These are phyloP conservation scores for Cerastoderma edule DNA, from an alignment of 2,888 invertebrate genomes.

Conservation along the genomic window DNA sequence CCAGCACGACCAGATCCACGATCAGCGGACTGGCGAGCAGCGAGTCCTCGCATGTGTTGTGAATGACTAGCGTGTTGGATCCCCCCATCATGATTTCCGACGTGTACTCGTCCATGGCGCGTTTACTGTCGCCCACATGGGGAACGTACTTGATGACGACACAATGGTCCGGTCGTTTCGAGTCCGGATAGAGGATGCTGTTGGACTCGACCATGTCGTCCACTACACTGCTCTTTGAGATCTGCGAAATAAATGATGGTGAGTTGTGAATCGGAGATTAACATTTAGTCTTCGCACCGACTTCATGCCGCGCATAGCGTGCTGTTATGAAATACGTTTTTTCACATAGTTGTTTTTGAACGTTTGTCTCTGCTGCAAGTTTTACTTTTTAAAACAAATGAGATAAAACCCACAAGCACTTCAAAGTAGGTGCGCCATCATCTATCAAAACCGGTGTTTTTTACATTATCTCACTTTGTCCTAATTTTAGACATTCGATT, in stretches of 20 bases:
- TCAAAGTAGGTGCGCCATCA: too few relatives aligned
- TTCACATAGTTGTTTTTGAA: too few relatives aligned
- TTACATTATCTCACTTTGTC: too few relatives aligned
- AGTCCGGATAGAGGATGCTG: constrained; percentile 90
- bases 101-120: constrained; percentile 98
- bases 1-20: constrained; percentile 93
- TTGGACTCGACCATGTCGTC: constrained; percentile 98
- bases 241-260: constrained; percentile 86
- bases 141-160: constrained; percentile 93
- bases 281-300: too few relatives aligned
- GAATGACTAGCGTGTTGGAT: constrained; percentile 94
- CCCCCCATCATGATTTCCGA: constrained; percentile 98
- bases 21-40: constrained; percentile 96
- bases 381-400: too few relatives aligned
- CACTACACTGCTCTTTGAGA: constrained; percentile 97
- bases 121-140: constrained; percentile 97
- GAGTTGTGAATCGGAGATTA: background rate
- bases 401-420: too few relatives aligned
- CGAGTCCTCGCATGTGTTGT: constrained; percentile 99
- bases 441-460: too few relatives aligned
- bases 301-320: too few relatives aligned
- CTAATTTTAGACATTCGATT: too few relatives aligned
- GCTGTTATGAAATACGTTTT: too few relatives aligned
- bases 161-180: constrained; percentile 96
- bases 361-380: too few relatives aligned